A percentile compares a stretch with the other conserved stretches of the same genome.
phyloP scores from a whole-genome alignment of 1,140 invertebrate genomes.

The Drosophila varians region DNA sequence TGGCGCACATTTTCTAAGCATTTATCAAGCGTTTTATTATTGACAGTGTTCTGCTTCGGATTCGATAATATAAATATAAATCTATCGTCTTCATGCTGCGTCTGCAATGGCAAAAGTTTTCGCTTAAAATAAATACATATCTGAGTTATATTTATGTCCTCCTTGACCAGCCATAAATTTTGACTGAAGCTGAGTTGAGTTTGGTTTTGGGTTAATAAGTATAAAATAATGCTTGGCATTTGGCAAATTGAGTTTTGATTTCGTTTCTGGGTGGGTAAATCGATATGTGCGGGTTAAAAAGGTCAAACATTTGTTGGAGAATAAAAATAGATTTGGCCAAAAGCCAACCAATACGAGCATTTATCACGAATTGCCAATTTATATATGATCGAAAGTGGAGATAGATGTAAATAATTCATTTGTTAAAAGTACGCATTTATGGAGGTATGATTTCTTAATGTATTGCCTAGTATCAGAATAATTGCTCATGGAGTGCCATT shows the following conservation, averaged over 20 bases:
- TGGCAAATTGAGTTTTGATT: constrained; percentile 62
- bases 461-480: background rate
- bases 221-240: constrained; percentile 44
- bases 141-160: constrained; percentile 49
- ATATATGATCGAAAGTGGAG: background rate
- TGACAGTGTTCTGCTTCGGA: constrained; percentile 55
- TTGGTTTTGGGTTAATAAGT: constrained; percentile 44
- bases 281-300: background rate
- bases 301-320: background rate
- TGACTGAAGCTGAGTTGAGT: constrained; percentile 15
- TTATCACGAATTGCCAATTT: background rate
- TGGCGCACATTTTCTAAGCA: constrained; percentile 65
- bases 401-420: background rate
- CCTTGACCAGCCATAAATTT: constrained; percentile 67
- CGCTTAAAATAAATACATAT: constrained; percentile 70
- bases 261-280: constrained; percentile 20
- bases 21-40: constrained; percentile 80
- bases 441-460: background rate
- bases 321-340: constrained; percentile 2
- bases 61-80: constrained; percentile 15
- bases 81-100: constrained; percentile 18
- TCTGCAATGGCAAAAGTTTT: constrained; percentile 56
- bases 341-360: background rate
- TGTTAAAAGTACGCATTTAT: background rate
- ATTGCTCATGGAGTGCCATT: no score